phyloP scores from a whole-genome alignment of 2,888 invertebrate species.

The Peribatodes rhomboidaria region DNA sequence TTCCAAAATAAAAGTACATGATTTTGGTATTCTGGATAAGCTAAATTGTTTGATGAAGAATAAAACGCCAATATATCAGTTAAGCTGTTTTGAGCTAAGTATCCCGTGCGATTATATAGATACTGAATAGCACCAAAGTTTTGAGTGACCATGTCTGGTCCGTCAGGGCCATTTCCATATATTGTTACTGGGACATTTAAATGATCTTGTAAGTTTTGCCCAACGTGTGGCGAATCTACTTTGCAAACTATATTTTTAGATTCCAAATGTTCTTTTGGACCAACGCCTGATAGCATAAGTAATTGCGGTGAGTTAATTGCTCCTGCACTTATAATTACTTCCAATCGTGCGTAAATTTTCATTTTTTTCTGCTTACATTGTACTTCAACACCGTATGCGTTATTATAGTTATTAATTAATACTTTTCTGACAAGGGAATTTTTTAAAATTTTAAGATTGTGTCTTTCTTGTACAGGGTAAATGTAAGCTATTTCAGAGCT shows the following conservation, averaged over 20 bases:
- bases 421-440: conserved; percentile 81
- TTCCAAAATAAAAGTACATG: conserved; percentile 56
- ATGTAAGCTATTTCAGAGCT: conserved; percentile 32
- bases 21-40: conserved; percentile 65
- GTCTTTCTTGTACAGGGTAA: conserved; percentile 24
- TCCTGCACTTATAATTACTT: conserved; percentile 82
- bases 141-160: conserved; percentile 50
- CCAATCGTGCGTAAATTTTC: conserved; percentile 62
- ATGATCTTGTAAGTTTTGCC: conserved; percentile 86
- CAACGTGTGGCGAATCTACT: conserved; percentile 77
- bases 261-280: conserved; percentile 69
- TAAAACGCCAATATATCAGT: conserved; percentile 81
- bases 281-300: conserved; percentile 83
- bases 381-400: conserved; percentile 71
- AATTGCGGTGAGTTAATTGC: conserved; percentile 81
- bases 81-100: conserved; percentile 75
- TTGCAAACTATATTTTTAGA: conserved; percentile 67
- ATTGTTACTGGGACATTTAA: conserved; percentile 69
- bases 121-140: conserved; percentile 76
- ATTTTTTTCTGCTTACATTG: conserved; percentile 53
- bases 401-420: conserved; percentile 73
- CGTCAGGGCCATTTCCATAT: conserved; percentile 60
- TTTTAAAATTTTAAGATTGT: conserved; percentile 68
- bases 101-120: conserved; percentile 80
- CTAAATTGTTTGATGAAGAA: conserved; percentile 58